phyloP scores from a whole-genome alignment of 2,113 vertebrate species.

The Pterocles gutturalis region DNA sequence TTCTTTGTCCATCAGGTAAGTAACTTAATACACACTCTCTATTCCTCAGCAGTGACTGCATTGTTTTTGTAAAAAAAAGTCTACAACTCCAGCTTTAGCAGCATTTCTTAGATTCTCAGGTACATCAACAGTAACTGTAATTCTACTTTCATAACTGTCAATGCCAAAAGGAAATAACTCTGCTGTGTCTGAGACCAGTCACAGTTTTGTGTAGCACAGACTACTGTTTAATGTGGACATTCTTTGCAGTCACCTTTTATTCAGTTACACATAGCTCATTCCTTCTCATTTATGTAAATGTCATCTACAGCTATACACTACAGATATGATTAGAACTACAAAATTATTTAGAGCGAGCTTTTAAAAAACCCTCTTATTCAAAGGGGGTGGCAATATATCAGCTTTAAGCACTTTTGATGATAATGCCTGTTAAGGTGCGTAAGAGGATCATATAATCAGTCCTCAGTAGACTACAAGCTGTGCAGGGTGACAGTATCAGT shows the following conservation, averaged over 20 bases:
- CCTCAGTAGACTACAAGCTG: not conserved
- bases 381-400: not conserved
- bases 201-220: not conserved
- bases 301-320: not conserved
- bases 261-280: not conserved
- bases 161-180: not conserved
- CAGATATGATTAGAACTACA: not conserved
- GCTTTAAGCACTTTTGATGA: not conserved
- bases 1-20: not conserved
- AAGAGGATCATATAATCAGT: not conserved
- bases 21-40: rapidly evolving
- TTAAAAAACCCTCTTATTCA: not conserved
- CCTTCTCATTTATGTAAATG: not conserved
- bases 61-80: not conserved
- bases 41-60: not conserved
- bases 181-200: not conserved
- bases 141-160: rapidly evolving
- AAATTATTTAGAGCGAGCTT: not conserved
- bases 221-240: not conserved
- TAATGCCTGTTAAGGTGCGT: not conserved
- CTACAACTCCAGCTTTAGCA: not conserved
- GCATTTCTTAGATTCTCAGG: not conserved
- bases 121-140: not conserved
- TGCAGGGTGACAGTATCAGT: not conserved
- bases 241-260: not conserved